Conservation (phyloP, 2,888 invertebrate genomes). For the Phragmatobia fuliginosa region DNA sequence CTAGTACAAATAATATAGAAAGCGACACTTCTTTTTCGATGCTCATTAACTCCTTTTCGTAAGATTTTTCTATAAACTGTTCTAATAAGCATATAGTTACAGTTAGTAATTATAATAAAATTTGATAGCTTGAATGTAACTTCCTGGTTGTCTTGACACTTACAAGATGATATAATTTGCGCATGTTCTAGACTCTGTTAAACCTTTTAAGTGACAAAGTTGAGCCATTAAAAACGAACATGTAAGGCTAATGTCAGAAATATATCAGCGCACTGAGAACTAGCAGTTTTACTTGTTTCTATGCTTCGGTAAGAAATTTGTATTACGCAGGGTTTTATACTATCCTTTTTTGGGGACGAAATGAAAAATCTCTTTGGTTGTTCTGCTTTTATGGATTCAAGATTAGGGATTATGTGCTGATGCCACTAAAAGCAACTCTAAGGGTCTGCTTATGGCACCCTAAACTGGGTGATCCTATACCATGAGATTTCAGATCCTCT, state of each 20-base stretch:
- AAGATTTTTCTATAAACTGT: neutral
- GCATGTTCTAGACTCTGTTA: neutral
- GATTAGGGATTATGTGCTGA: too few relatives aligned
- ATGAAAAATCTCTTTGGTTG: too few relatives aligned
- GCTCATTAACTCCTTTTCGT: neutral
- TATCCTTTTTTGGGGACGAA: neutral
- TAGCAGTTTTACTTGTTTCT: too few relatives aligned
- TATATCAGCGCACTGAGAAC: neutral
- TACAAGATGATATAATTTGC: neutral
- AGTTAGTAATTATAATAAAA: too few relatives aligned
- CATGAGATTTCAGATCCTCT: too few relatives aligned
- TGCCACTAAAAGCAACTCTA: too few relatives aligned
- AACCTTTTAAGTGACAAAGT: neutral
- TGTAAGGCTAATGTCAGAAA: neutral
- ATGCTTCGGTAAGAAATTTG: too few relatives aligned
- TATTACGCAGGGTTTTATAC: neutral
- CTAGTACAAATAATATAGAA: too few relatives aligned
- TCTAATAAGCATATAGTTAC: neutral
- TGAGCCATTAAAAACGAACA: neutral
- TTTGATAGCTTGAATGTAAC: neutral
- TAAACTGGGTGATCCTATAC: too few relatives aligned
- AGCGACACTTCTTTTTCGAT: neutral
- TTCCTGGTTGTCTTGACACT: neutral
- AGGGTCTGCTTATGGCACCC: too few relatives aligned
- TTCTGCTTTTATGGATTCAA: too few relatives aligned